A percentile compares a stretch with the other conserved stretches of the same genome.
phyloP scores from a whole-genome alignment of 1,140 invertebrate species.

The Ceratina calcarata region DNA sequence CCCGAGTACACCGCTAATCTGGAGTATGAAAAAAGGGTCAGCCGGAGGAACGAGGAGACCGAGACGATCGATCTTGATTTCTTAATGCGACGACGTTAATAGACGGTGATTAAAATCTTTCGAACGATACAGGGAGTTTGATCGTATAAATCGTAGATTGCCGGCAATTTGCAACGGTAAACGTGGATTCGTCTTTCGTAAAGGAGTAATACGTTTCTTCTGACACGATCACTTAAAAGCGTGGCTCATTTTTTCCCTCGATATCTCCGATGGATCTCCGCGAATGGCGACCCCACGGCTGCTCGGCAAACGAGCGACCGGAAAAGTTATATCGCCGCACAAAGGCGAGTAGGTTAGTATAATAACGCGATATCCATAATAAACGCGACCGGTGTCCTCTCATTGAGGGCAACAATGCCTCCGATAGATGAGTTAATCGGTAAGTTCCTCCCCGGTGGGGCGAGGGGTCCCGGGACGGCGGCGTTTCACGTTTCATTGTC shows the following conservation, averaged over 20 bases:
- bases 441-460: slow-evolving; percentile 77
- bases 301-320: slow-evolving; percentile 44
- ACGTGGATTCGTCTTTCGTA: slow-evolving; percentile 19
- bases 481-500: slow-evolving; percentile 74
- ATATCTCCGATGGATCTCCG: background rate
- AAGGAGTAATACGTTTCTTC: background rate
- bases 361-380: slow-evolving; percentile 71
- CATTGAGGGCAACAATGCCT: slow-evolving; percentile 79
- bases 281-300: background rate
- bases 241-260: background rate
- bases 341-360: slow-evolving; percentile 64
- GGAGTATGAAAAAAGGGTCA: slow-evolving; percentile 12
- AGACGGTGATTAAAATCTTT: slow-evolving; percentile 57
- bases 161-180: slow-evolving; percentile 36
- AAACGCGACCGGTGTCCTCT: slow-evolving; percentile 73
- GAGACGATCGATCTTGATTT: slow-evolving; percentile 45
- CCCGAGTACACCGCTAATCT: slow-evolving; percentile 1
- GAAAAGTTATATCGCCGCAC: slow-evolving; percentile 67
- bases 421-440: slow-evolving; percentile 80
- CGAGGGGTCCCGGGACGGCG: slow-evolving; percentile 63
- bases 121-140: slow-evolving; percentile 39
- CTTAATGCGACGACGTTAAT: slow-evolving; percentile 63
- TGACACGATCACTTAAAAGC: background rate
- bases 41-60: slow-evolving; percentile 12
- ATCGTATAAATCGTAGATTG: slow-evolving; percentile 39